phyloP scores from a whole-genome alignment of 2,888 invertebrate species.

The Clusia tigrina region DNA sequence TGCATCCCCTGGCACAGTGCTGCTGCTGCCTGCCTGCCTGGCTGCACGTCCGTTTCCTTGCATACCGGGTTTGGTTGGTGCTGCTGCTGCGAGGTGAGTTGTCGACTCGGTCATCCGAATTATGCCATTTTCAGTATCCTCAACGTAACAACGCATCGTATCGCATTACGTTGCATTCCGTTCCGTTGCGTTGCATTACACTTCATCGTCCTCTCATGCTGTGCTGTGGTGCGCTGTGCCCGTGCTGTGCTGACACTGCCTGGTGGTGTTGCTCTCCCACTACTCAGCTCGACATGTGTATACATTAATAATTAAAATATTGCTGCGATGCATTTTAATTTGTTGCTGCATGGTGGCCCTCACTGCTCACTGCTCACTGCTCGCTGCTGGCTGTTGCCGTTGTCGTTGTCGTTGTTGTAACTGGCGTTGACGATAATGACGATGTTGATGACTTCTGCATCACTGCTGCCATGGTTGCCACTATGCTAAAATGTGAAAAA shows the following conservation, averaged over 20 bases:
- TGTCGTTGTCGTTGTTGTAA: conserved; percentile 21
- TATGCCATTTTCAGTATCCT: conserved; percentile 42
- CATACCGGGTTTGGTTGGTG: not conserved
- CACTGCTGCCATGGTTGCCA: conserved; percentile 35
- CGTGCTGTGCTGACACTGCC: conserved; percentile 15
- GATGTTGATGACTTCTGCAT: conserved; percentile 35
- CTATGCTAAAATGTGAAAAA: conserved; percentile 11
- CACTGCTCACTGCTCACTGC: too few relatives aligned
- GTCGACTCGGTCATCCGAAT: conserved; percentile 49
- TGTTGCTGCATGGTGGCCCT: conserved; percentile 33
- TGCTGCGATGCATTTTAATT: conserved; percentile 44
- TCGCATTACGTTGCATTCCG: not conserved
- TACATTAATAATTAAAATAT: conserved; percentile 57
- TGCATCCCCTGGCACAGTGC: not conserved
- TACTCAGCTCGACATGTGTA: too few relatives aligned
- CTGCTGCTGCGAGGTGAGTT: conserved; percentile 22
- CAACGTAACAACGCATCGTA: conserved; percentile 29
- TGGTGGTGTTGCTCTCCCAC: too few relatives aligned
- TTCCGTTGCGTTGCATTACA: not conserved
- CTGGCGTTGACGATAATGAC: conserved; percentile 26
- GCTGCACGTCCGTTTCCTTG: conserved; percentile 14
- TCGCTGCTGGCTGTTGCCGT: conserved; percentile 21
- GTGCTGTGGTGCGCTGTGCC: conserved; percentile 14
- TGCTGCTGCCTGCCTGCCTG: not conserved
- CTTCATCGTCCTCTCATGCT: not conserved